Base-by-base conservation (phyloP, 2,797 vertebrate species). In the Takifugu ocellatus region DNA sequence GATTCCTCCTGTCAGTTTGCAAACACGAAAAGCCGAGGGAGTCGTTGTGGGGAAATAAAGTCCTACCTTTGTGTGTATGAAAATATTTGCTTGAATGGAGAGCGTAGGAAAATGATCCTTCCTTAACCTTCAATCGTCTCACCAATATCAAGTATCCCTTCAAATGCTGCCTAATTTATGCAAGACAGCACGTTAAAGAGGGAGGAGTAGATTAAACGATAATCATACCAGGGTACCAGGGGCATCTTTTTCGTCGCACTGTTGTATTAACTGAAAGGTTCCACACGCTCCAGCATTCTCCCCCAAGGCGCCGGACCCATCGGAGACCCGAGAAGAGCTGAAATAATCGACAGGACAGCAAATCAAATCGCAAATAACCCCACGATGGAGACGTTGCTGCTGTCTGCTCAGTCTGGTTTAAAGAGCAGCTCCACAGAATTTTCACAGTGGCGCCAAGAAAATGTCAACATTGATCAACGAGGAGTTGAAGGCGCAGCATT, bases 381-480 rank as follows among this genome's bases (percentile, higher is more conserved):
- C 67, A 63, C 36, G 55, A n/a, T 74, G 36, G 27, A 33, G 48
- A 61, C 54, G 61, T 58, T 51, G 66, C 43, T 25, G 7, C 25
- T 14, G 36, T 39, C 36, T 39, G 36, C 36, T 39, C 36, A 12
- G 9, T 11, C 12, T 3, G 1, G 12, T 39, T 39, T 39, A 39
- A 39, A 39, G 36, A 39, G 49, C 49, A 39, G 49, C 49, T 56
- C 46, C 25, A 1, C 36, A 27, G 56, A 55, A 31, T 66, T 63
- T 78, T 74, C 56, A 74, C 53, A 79, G 71, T 57, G 15, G 47
- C 44, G 57, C 49, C 3, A 45, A 56, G 67, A 71, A 78, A 61
- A 72, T 71, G 78, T 84, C 81, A 81, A 56, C 70, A 82, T 49
- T 77, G 77, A 88, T 88, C 77, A 75, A 70, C 3, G 54, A 25